These are phyloP conservation scores for Iphiclides podalirius DNA, from an alignment of 2,888 invertebrate genomes.

Conservation along the genomic window DNA sequence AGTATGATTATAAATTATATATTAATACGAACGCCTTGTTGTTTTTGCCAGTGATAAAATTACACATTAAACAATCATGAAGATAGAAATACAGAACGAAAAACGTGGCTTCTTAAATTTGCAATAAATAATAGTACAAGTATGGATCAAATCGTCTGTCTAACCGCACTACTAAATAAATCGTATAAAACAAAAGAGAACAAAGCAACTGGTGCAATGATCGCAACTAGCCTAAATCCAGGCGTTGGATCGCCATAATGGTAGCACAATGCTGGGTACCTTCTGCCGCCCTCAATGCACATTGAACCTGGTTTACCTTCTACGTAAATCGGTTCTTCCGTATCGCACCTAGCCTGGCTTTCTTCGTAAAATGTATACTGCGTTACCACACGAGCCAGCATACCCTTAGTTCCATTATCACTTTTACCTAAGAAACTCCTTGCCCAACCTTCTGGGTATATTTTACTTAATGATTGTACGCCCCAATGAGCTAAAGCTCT, in stretches of 20 bases:
- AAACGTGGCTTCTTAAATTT: no score
- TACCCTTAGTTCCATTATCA: conserved; percentile 49
- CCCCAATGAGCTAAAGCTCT: conserved; percentile 35
- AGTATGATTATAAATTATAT: no score
- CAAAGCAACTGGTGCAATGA: conserved; percentile 59
- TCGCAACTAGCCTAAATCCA: conserved; percentile 60
- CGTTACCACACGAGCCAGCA: conserved; percentile 55
- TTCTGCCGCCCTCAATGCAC: conserved; percentile 53
- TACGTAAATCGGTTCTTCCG: conserved; percentile 50
- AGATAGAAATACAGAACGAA: no score
- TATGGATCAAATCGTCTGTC: conserved; percentile 57
- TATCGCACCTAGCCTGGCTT: conserved; percentile 50
- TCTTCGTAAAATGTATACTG: conserved; percentile 53
- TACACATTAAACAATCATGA: no score
- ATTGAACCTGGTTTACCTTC: conserved; percentile 51
- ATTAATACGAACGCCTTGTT: no score
- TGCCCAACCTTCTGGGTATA: conserved; percentile 46
- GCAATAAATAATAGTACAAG: no score
- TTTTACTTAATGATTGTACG: conserved; percentile 43
- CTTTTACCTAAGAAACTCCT: conserved; percentile 33
- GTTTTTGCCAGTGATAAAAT: no score
- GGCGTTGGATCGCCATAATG: conserved; percentile 58
- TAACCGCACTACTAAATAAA: conserved; percentile 65
- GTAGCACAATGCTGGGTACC: conserved; percentile 56
- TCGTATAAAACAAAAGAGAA: conserved; percentile 67